Conservation (phyloP, 2,113 vertebrate genomes). For the Coptodon bakossiorum region DNA sequence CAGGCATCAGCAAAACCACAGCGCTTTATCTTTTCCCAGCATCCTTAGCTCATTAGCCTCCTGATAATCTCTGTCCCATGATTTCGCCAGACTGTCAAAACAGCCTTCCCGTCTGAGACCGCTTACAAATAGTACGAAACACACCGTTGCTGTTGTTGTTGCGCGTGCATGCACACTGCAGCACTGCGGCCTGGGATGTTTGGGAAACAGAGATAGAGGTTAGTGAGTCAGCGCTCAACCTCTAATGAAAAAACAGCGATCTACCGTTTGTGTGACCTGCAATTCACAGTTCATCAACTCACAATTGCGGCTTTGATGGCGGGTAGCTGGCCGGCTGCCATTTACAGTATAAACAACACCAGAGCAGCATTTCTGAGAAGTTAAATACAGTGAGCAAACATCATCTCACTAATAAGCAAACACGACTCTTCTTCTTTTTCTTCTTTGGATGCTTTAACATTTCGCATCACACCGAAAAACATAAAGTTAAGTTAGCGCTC, state of each 20-base stretch:
- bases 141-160: not conserved
- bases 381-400: not conserved
- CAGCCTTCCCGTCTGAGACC: not conserved
- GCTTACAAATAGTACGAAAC: not conserved
- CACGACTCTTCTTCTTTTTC: not conserved
- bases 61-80: slow-evolving; percentile 38
- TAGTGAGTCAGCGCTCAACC: slow-evolving; percentile 6
- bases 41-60: slow-evolving; percentile 44
- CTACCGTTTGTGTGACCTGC: not conserved
- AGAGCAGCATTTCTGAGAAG: not conserved
- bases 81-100: slow-evolving; percentile 44
- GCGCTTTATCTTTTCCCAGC: slow-evolving; percentile 17
- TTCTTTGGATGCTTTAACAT: not conserved
- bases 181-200: not conserved
- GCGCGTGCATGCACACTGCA: not conserved
- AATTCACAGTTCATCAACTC: not conserved
- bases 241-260: not conserved
- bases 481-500: not conserved
- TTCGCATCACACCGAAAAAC: not conserved
- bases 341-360: not conserved
- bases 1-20: slow-evolving; percentile 18
- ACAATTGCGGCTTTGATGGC: not conserved
- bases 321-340: not conserved
- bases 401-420: not conserved
- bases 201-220: slow-evolving; percentile 17